Evolutionary conservation across 2,113 vertebrate genomes (phyloP).

Genomic region (Oryzias celebensis): DNA sequence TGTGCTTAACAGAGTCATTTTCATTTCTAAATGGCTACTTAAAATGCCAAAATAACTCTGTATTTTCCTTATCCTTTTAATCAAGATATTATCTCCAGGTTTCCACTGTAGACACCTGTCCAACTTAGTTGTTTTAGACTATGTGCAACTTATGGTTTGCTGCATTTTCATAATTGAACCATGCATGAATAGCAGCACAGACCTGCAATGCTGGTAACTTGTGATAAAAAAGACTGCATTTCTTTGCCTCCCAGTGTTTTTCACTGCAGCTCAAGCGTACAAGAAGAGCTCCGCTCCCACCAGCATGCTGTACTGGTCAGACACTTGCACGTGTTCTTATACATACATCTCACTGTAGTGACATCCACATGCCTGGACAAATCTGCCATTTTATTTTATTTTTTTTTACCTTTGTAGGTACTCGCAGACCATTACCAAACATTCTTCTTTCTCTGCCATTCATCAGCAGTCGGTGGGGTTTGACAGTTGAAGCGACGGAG

Average conservation of each 20-base stretch:
- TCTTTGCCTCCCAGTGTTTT: conserved; percentile 48
- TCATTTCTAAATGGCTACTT: neutral
- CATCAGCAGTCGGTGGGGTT: conserved; percentile 40
- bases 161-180: neutral
- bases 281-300: conserved; percentile 37
- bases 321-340: neutral
- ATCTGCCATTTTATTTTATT: conserved; percentile 15
- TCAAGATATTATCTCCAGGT: conserved; percentile 1
- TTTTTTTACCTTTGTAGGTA: conserved; percentile 34
- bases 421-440: conserved; percentile 56
- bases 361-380: conserved; percentile 30
- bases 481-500: conserved; percentile 45
- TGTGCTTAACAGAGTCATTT: conserved; percentile 15
- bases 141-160: too few relatives aligned
- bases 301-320: conserved; percentile 14
- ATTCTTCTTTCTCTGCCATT: conserved; percentile 22
- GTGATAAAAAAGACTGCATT: neutral
- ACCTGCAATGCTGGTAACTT: neutral
- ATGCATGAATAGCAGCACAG: neutral
- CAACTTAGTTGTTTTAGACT: neutral
- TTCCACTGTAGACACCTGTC: neutral
- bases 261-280: conserved; percentile 30
- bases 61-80: neutral
- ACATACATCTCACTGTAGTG: neutral
- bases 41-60: too few relatives aligned